Conservation (phyloP, 2,797 vertebrate genomes). For the Rhinophrynus dorsalis region DNA sequence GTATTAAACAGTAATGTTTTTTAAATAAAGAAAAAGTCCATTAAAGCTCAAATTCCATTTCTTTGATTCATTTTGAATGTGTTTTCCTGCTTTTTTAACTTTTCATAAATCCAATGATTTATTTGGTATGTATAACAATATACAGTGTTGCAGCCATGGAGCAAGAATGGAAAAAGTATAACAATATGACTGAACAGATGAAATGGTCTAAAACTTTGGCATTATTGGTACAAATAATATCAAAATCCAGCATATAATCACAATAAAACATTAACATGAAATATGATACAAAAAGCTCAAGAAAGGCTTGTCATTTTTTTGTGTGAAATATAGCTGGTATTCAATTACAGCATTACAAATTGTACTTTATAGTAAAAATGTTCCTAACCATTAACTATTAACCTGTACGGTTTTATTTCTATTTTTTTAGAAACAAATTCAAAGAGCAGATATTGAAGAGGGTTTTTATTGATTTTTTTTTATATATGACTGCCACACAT, state of each 20-base stretch:
- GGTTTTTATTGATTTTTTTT: too few species aligned
- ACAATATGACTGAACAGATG: background rate
- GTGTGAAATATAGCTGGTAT: background rate
- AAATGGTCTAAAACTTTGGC: background rate
- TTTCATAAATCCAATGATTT: slow-evolving; percentile 7
- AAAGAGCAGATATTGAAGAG: too few species aligned
- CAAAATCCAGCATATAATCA: background rate
- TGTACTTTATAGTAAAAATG: too few species aligned
- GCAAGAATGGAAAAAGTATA: background rate
- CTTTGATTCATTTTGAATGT: too few species aligned
- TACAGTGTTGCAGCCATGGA: background rate
- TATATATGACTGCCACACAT: too few species aligned
- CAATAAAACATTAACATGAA: background rate
- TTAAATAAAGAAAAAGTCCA: background rate
- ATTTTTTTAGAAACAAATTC: too few species aligned
- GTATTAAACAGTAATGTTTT: too few species aligned
- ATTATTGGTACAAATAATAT: background rate
- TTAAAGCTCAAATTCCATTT: background rate
- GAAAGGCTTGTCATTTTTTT: background rate
- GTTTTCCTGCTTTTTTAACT: background rate
- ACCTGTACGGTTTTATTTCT: too few species aligned
- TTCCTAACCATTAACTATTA: too few species aligned
- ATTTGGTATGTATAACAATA: background rate
- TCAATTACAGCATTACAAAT: too few species aligned
- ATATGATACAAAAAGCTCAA: background rate